Evolutionary conservation across 2,888 invertebrate genomes (phyloP), one percentile per base, ranked within the genome.

Genomic region (Macropis europaea): DNA sequence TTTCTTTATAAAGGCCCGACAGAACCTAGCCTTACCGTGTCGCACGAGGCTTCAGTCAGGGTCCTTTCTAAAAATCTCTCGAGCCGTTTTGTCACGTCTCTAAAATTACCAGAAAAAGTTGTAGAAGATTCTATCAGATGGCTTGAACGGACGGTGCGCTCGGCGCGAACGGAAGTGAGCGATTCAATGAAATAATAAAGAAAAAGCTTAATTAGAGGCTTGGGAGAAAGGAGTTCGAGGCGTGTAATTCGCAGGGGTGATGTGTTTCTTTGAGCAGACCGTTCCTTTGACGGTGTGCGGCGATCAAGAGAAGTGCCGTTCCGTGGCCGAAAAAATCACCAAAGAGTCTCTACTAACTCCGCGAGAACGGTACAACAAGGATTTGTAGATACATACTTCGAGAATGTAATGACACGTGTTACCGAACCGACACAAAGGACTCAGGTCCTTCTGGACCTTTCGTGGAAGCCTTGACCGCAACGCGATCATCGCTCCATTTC

Each of bases 381-480:
- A 47, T 63, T 42, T 68, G n/a, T 50, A 64, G 64, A 22, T 71
- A 63, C 22, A 50, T 28, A 38, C 15, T 67, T 24, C 40, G 17
- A 30, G 57, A 54, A 70, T 62, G 17, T 77, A 67, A 74, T 72
- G 32, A 72, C 32, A 79, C 71, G 50, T 62, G 71, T 40, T 50
- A 60, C 50, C 22, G 28, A n/a, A 34, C 52, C 6, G 40, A 59
- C 63, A 50, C 66, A 61, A 75, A 67, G 67, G 36, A 42, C 28
- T 36, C 6, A 28, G 22, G 36, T 40, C 47, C 69, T 64, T 76
- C 64, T 40, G 66, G 24, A 13, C 53, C 73, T 52, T 80, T 80
- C 72, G 79, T 77, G 75, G 77, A 79, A 79, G 34, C 50, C 69
- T 76, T 47, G 62, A 78, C 76, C 79, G 72, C 74, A 76, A 66